Evolutionary conservation across 2,888 invertebrate genomes (phyloP), one percentile per base, ranked within the genome.

Genomic region (Panzeria rudis): DNA sequence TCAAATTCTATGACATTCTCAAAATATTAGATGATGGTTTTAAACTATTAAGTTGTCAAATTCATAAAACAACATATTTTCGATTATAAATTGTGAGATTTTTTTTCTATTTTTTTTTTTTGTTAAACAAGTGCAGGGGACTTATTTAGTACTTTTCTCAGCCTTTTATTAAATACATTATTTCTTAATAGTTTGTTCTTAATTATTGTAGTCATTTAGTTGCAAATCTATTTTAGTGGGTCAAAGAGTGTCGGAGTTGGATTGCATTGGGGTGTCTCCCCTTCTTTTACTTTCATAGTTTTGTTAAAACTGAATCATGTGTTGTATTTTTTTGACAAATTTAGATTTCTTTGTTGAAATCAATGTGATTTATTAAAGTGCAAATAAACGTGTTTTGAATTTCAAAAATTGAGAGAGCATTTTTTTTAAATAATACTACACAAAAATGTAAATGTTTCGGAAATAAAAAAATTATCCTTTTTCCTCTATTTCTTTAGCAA

Each of bases 1-100:
- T 62, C 54, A 71, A 62, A 52, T 61, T 59, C 25, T 32, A 41
- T 66, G 64, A 78, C 64, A 73, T 79, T 72, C 56, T 78, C 47
- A 68, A 52, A 84, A 68, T 83, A 87, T 83, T 87, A 84, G 83
- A 83, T 62, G 59, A 69, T 47, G 66, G 61, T 69, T 77, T 73
- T 38, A 84, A 83, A 79, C 75, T 83, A 86, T 86, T 85, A 85
- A 86, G 54, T 68, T 87, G 87, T 87, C 86, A 86, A 75, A 86
- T 80, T 68, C n/a, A 69, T 64, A 79, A 75, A 68, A 78, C 72
- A 64, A 75, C 71, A 64, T 41, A 71, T 77, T 71, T 61, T 66
- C 20, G 20, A 41, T 54, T 50, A 64, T 47, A 44, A 64, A 47
- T 52, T 50, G 44, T 83, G 77, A 47, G 23, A 29, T 29, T 35